Evolutionary conservation across 2,888 invertebrate genomes (phyloP).

Genomic region (Athalia cordata): DNA sequence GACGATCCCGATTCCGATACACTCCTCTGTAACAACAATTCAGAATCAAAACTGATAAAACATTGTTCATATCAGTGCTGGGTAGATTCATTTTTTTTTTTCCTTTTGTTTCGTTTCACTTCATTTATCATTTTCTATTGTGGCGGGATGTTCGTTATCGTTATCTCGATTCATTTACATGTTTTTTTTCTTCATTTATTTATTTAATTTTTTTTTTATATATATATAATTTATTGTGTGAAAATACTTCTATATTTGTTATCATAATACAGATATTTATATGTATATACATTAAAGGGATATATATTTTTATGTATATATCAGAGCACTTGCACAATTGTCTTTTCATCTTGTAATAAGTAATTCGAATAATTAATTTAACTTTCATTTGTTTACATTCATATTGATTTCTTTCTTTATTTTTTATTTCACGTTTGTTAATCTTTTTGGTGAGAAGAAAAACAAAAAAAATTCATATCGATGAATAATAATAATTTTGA

Average conservation of each 20-base stretch:
- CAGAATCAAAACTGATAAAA: not conserved
- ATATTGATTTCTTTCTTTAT: too few species aligned
- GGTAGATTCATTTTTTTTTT: not conserved
- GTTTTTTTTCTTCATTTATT: too few species aligned
- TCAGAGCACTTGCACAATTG: slow-evolving; percentile 55
- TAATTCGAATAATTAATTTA: slow-evolving; percentile 22
- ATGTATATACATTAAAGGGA: not conserved
- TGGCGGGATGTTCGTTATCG: not conserved
- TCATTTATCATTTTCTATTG: not conserved
- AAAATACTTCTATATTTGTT: slow-evolving; percentile 8
- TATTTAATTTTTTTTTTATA: too few species aligned
- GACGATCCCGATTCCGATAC: slow-evolving; percentile 17
- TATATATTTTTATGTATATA: slow-evolving; percentile 26
- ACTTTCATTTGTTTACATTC: slow-evolving; percentile 20
- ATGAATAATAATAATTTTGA: too few species aligned
- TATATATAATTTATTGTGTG: not conserved
- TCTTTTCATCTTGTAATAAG: slow-evolving; percentile 40
- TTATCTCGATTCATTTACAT: not conserved
- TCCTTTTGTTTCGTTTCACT: too few species aligned
- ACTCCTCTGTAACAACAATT: not conserved
- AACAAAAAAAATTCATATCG: too few species aligned
- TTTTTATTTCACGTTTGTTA: too few species aligned
- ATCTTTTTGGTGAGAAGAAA: too few species aligned
- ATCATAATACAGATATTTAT: not conserved
- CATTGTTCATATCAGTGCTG: not conserved